phyloP scores from a whole-genome alignment of 2,113 vertebrate species.

The Sterna hirundo region DNA sequence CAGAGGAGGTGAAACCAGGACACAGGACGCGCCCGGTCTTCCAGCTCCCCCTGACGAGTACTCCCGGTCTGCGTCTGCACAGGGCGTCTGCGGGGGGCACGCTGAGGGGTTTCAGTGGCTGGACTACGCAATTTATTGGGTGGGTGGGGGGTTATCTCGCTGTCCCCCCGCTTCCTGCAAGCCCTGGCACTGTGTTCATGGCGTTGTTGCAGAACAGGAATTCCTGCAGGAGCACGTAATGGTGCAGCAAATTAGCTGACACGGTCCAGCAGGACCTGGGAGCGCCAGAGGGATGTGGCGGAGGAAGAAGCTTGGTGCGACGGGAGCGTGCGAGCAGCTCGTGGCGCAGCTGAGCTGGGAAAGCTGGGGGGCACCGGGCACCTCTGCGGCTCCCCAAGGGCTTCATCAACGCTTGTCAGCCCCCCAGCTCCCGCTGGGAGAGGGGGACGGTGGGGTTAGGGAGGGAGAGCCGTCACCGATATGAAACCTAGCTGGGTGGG shows the following conservation, averaged over 20 bases:
- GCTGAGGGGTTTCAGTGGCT: neutral
- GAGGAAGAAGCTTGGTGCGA: neutral
- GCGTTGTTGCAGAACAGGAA: neutral
- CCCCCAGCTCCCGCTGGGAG: neutral
- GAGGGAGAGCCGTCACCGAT: fast-evolving
- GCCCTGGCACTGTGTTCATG: neutral
- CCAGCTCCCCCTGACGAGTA: neutral
- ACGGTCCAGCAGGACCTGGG: neutral
- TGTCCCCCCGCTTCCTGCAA: neutral
- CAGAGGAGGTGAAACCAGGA: neutral
- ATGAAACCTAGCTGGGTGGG: fast-evolving
- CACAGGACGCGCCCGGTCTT: neutral
- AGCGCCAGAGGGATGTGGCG: fast-evolving
- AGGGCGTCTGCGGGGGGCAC: fast-evolving
- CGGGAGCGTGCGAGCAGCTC: neutral
- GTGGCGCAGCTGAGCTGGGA: fast-evolving
- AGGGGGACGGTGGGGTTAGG: neutral
- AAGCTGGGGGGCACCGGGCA: neutral
- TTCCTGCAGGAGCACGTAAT: neutral
- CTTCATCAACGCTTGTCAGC: fast-evolving
- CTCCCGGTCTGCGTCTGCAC: neutral
- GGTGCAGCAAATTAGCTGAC: neutral
- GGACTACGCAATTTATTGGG: fast-evolving
- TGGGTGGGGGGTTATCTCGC: fast-evolving
- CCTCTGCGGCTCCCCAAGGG: neutral